Evolutionary conservation across 2,797 vertebrate species (phyloP), one percentile per base, ranked within the genome.

Genomic region (Acipenser transmontanus): DNA sequence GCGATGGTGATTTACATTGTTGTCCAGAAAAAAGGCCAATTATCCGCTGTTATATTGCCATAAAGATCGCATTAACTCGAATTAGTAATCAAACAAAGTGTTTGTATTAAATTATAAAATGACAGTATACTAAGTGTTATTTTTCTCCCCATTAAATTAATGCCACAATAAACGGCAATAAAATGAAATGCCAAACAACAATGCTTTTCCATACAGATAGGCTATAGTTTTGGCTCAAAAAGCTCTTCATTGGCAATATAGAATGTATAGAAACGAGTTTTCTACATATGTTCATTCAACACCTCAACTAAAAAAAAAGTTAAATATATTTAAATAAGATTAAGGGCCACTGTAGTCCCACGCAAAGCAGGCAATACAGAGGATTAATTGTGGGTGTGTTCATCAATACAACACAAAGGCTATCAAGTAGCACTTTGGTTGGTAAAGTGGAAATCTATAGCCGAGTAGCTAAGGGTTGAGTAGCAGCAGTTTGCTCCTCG

Each of bases 21-120:
- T 91, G 89, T 78, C 78, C 73, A 73, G 84, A 84, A 89, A 92
- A 86, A 92, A 90, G 91, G 87, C 85, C 91, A 95, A 94, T 97
- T 95, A 95, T 84, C 86, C 81, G 87, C 84, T 88, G 89, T 95
- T 92, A 89, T 91, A 88, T 89, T 88, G 85, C 85, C 90, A 93
- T 95, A 93, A 93, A 91, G 89, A 88, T 89, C 93, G 89, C 89
- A 94, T 95, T 94, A 93, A 93, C 91, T 93, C 88, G 80, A 93
- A 94, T 94, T 93, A 93, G 89, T 86, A 88, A 87, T 89, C 89
- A 89, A 89, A 93, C 89, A 93, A 91, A 89, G 88, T 86, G 87
- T 84, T 82, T 79, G 85, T 73, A 72, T 81, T 87, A 84, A 88
- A 80, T 80, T 81, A 80, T 78, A 79, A 81, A 74, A 74, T 77